Percentiles rank a stretch among this genome's conserved stretches.
phyloP scores from a whole-genome alignment of 2,113 vertebrate species.

The Urocynchramus pylzowi region DNA sequence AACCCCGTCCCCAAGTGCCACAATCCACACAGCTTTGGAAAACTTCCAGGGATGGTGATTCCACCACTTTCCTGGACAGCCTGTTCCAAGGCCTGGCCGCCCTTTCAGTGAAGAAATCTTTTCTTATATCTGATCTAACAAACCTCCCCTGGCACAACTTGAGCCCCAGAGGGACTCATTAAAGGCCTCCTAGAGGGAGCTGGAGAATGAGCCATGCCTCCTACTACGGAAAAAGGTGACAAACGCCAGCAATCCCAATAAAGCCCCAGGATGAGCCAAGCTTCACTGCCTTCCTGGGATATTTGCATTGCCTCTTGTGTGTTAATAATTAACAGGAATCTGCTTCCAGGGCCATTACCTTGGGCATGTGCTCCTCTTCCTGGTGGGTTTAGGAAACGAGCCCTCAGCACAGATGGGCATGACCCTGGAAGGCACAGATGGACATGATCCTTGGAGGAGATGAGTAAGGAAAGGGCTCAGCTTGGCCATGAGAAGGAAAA shows the following conservation, averaged over 20 bases:
- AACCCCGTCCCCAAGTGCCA: neutral
- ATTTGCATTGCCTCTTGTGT: neutral
- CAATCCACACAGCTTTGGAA: neutral
- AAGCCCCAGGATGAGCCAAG: neutral
- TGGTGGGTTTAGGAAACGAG: neutral
- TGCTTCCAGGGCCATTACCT: neutral
- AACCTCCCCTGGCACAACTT: neutral
- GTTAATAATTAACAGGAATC: conserved; percentile 2
- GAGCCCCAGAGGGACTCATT: neutral
- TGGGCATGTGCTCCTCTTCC: neutral
- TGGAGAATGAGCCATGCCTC: neutral
- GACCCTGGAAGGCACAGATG: neutral
- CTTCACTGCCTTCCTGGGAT: neutral
- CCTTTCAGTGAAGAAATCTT: neutral
- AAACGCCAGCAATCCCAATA: neutral
- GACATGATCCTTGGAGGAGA: neutral
- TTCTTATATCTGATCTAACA: neutral
- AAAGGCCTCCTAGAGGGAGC: neutral
- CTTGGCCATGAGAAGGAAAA: neutral
- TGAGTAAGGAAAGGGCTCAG: neutral
- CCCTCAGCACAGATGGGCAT: neutral
- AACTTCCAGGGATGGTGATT: neutral
- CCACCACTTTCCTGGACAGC: neutral
- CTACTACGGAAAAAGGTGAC: neutral
- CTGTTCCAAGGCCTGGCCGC: neutral